phyloP scores from a whole-genome alignment of 1,140 invertebrate species.

The Cataglyphis hispanica region DNA sequence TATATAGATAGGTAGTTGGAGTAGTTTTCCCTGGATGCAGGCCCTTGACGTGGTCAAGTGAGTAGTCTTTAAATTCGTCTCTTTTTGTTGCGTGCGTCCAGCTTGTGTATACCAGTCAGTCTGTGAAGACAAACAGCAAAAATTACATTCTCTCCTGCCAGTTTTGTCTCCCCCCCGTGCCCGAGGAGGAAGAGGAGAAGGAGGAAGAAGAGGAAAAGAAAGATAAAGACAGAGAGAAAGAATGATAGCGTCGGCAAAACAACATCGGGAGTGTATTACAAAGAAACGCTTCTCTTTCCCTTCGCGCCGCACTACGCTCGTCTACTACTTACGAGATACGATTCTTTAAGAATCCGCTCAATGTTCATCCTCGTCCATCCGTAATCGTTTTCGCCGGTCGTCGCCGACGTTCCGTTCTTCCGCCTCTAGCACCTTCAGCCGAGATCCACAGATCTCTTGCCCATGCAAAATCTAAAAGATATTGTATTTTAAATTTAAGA shows the following conservation, averaged over 20 bases:
- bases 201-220: not conserved
- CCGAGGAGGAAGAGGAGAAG: conserved; percentile 50
- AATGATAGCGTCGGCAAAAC: conserved; percentile 69
- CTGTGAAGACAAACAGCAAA: conserved; percentile 86
- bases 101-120: conserved; percentile 87
- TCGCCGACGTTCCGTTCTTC: conserved; percentile 90
- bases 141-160: conserved; percentile 81
- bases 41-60: conserved; percentile 86
- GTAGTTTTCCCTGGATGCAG: conserved; percentile 86
- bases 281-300: conserved; percentile 60
- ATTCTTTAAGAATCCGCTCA: conserved; percentile 73
- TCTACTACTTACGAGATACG: conserved; percentile 84
- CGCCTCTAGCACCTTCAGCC: conserved; percentile 95
- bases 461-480: conserved; percentile 90
- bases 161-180: conserved; percentile 55
- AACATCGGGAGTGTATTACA: conserved; percentile 70
- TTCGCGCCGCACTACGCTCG: conserved; percentile 52
- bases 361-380: conserved; percentile 86
- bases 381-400: conserved; percentile 87
- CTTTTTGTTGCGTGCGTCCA: conserved; percentile 87
- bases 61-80: conserved; percentile 87
- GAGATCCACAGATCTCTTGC: conserved; percentile 93
- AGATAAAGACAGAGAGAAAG: conserved; percentile 13
- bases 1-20: conserved; percentile 83
- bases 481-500: not conserved